phyloP scores from a whole-genome alignment of 2,113 vertebrate species.

The Sclerurus mexicanus region DNA sequence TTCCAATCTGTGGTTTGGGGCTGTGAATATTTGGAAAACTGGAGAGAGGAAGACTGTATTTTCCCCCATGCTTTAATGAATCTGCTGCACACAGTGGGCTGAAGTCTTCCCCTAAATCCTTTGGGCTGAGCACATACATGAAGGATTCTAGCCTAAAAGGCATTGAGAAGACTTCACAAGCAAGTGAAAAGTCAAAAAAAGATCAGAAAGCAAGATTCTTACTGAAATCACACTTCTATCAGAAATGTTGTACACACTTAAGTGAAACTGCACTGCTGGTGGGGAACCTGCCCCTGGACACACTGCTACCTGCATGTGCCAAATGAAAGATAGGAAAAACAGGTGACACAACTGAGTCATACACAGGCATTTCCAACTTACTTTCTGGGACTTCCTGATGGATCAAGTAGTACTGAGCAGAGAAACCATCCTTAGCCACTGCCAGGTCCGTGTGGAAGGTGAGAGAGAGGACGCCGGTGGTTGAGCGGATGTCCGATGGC shows the following conservation, averaged over 20 bases:
- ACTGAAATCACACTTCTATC: background rate
- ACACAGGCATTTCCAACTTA: constrained; percentile 71
- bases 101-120: background rate
- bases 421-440: constrained; percentile 96
- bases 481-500: constrained; percentile 91
- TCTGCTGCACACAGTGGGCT: background rate
- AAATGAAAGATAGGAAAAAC: background rate
- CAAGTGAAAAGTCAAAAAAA: background rate
- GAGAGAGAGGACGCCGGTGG: constrained; percentile 91
- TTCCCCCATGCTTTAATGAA: background rate
- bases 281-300: background rate
- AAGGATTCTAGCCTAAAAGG: background rate
- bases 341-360: background rate
- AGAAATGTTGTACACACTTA: background rate
- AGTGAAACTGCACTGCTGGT: background rate
- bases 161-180: background rate
- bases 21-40: background rate
- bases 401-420: constrained; percentile 92
- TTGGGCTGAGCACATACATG: background rate
- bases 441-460: constrained; percentile 98
- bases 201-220: background rate
- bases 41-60: background rate
- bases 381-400: constrained; percentile 91
- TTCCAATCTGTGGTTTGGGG: background rate
- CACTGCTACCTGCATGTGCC: background rate